Conservation (phyloP, 2,113 vertebrate genomes). For the Crotalus viridis region DNA sequence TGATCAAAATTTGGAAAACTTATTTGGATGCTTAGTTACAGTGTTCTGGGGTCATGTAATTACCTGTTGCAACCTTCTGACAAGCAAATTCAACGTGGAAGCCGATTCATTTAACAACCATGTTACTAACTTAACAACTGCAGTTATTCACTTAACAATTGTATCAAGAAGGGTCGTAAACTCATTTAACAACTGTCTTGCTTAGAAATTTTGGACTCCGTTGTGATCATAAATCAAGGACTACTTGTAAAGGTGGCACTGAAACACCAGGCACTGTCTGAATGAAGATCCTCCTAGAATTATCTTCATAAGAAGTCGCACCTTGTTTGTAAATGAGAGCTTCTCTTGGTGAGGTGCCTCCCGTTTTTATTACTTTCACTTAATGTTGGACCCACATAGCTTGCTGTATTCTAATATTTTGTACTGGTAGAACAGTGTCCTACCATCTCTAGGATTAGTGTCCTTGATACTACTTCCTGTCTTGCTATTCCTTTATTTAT, state of each 20-base stretch:
- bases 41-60: not conserved
- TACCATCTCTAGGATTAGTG: not conserved
- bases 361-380: not conserved
- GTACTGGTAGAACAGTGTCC: not conserved
- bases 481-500: not conserved
- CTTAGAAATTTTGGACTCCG: not conserved
- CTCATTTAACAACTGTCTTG: not conserved
- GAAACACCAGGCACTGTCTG: not conserved
- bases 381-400: not conserved
- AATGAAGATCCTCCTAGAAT: not conserved
- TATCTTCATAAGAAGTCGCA: not conserved
- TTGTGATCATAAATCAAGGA: not conserved
- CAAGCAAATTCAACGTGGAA: not conserved
- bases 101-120: not conserved
- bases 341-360: not conserved
- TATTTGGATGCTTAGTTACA: not conserved
- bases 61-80: not conserved
- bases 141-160: not conserved
- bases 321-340: not conserved
- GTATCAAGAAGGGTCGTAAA: not conserved
- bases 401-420: not conserved
- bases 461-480: not conserved
- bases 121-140: not conserved
- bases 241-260: not conserved
- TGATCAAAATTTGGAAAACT: not conserved